A percentile compares a stretch with the other conserved stretches of the same genome.
Conservation (phyloP, 2,797 vertebrate species). For the Brachyalestes nurse region DNA sequence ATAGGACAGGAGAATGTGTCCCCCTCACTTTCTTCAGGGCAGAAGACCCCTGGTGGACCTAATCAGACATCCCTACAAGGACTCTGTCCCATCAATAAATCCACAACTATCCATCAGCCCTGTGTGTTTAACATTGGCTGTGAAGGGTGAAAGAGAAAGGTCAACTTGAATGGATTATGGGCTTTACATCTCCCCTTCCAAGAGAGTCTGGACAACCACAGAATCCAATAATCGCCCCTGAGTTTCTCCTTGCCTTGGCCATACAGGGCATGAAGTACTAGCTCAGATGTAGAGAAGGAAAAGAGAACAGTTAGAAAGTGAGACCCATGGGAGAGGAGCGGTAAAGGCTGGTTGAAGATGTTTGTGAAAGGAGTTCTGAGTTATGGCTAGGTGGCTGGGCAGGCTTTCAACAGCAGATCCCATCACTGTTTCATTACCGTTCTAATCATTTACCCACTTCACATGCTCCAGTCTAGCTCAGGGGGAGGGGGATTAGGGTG, state of each 20-base stretch:
- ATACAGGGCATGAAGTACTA: neutral
- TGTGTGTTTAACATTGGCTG: constrained; percentile 11
- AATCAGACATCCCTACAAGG: constrained; percentile 2
- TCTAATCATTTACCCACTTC: constrained; percentile 4
- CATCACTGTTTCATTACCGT: neutral
- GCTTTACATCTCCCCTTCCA: constrained; percentile 25
- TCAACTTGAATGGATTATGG: constrained; percentile 6
- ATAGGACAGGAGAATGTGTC: neutral
- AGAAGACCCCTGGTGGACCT: neutral
- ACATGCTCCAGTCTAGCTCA: constrained; percentile 18
- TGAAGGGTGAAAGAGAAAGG: constrained; percentile 29
- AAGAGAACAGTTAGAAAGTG: constrained; percentile 52
- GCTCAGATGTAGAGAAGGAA: constrained; percentile 45
- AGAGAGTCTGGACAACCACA: constrained; percentile 27
- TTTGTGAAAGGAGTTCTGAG: constrained; percentile 44
- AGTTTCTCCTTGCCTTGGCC: neutral
- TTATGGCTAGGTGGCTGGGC: constrained; percentile 43
- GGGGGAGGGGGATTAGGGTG: constrained; percentile 16
- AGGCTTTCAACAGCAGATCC: constrained; percentile 9
- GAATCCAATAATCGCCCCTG: constrained; percentile 34
- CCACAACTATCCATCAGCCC: constrained; percentile 3
- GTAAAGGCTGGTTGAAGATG: neutral
- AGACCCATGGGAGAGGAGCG: neutral
- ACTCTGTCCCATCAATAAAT: constrained; percentile 22
- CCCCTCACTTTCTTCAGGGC: constrained; percentile 1